Evolutionary conservation across 2,113 vertebrate species (phyloP).

Genomic region (Micronycteris hirsuta): DNA sequence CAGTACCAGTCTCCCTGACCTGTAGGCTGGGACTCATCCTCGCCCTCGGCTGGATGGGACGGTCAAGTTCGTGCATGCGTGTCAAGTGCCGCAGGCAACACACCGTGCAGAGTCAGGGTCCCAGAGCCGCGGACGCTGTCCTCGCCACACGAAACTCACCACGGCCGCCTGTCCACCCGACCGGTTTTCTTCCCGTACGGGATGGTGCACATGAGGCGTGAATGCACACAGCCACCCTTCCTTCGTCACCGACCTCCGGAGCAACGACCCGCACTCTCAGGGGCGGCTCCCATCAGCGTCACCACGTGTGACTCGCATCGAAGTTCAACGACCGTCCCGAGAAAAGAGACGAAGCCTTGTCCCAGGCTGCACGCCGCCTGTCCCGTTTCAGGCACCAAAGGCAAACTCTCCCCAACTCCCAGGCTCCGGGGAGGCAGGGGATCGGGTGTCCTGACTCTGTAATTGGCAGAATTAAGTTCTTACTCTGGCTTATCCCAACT

Average conservation of each 20-base stretch:
- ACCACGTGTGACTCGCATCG: neutral
- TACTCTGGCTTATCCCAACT: constrained; percentile 60
- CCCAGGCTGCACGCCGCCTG: neutral
- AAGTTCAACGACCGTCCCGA: neutral
- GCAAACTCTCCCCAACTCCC: constrained; percentile 24
- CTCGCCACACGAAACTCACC: neutral
- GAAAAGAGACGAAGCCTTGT: neutral
- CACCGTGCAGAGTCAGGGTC: neutral
- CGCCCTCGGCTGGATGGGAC: neutral
- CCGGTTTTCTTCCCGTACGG: neutral
- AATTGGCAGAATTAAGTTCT: constrained; percentile 75
- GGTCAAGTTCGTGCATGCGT: neutral
- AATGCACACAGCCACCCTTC: neutral
- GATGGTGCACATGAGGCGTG: neutral
- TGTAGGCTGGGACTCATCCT: neutral
- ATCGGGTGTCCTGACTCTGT: constrained; percentile 58
- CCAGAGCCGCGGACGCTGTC: neutral
- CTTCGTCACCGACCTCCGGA: neutral
- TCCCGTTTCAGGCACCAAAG: constrained; percentile 32
- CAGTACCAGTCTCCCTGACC: neutral
- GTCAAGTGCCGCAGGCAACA: neutral
- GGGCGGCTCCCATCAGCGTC: neutral
- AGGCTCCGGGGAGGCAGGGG: neutral
- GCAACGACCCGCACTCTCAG: neutral
- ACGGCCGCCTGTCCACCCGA: neutral